A percentile compares a stretch with the other conserved stretches of the same genome.
Evolutionary conservation across 2,888 invertebrate species (phyloP).

Genomic region (Eupithecia dodoneata): DNA sequence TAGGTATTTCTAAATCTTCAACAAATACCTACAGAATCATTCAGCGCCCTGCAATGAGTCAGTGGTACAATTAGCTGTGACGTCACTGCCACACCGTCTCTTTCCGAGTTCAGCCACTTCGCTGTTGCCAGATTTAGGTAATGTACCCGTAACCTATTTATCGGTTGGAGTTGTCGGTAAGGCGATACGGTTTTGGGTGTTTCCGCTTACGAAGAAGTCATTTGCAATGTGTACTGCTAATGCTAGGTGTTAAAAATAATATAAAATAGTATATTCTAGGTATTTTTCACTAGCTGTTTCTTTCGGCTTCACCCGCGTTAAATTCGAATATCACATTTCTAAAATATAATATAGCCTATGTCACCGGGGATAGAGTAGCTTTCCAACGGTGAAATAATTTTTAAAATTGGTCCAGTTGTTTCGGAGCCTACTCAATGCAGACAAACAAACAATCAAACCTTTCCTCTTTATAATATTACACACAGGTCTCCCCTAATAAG

Average conservation of each 20-base stretch:
- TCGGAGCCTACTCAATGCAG: no score
- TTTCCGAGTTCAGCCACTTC: constrained; percentile 44
- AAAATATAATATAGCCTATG: no score
- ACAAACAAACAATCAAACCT: no score
- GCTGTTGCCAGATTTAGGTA: constrained; percentile 57
- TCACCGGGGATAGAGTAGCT: no score
- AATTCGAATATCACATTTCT: no score
- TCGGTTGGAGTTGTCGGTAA: not conserved
- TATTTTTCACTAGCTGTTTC: not conserved
- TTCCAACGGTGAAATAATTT: no score
- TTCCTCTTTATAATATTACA: no score
- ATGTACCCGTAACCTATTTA: constrained; percentile 53
- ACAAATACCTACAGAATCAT: constrained; percentile 45
- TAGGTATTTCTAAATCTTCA: not conserved
- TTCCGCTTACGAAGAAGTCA: constrained; percentile 1
- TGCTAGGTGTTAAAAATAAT: not conserved
- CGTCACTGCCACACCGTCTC: constrained; percentile 55
- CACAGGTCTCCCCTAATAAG: no score
- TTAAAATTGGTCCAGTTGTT: no score
- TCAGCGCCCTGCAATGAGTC: constrained; percentile 47
- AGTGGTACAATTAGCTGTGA: constrained; percentile 47
- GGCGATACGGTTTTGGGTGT: constrained; percentile 1
- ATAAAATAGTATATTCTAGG: not conserved
- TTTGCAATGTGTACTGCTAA: constrained; percentile 7
- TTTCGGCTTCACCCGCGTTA: no score